These are phyloP conservation scores for Sus cebifrons DNA, from an alignment of 2,797 vertebrate species.

Conservation along the genomic window DNA sequence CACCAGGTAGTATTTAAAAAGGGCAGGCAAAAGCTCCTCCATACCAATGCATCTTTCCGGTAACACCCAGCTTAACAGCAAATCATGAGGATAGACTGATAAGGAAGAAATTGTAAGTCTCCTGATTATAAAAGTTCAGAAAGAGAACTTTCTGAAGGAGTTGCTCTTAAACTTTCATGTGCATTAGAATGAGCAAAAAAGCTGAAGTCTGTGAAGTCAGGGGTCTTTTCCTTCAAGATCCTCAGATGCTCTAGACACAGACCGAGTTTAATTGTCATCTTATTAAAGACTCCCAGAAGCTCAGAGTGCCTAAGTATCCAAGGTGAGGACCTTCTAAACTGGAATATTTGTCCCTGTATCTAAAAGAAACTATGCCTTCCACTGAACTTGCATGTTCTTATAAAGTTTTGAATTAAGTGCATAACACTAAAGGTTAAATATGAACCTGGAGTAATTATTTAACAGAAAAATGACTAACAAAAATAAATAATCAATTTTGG, in stretches of 20 bases:
- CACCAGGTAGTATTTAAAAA: not conserved
- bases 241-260: not conserved
- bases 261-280: not conserved
- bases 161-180: not conserved
- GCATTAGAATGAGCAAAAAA: not conserved
- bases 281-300: not conserved
- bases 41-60: not conserved
- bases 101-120: not conserved
- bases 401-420: not conserved
- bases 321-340: not conserved
- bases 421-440: conserved; percentile 30
- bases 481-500: conserved; percentile 35
- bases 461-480: conserved; percentile 1
- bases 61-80: not conserved
- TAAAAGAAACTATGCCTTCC: not conserved
- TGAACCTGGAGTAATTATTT: conserved; percentile 64
- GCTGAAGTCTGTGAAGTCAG: not conserved
- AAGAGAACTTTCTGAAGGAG: not conserved
- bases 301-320: not conserved
- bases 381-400: not conserved
- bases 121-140: not conserved
- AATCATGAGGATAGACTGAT: not conserved
- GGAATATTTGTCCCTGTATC: not conserved
- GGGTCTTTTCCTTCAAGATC: not conserved
- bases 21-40: not conserved